A percentile compares a stretch with the other conserved stretches of the same genome.
Evolutionary conservation across 2,888 invertebrate genomes (phyloP).

Genomic region (Nephrocerus scutellatus): DNA sequence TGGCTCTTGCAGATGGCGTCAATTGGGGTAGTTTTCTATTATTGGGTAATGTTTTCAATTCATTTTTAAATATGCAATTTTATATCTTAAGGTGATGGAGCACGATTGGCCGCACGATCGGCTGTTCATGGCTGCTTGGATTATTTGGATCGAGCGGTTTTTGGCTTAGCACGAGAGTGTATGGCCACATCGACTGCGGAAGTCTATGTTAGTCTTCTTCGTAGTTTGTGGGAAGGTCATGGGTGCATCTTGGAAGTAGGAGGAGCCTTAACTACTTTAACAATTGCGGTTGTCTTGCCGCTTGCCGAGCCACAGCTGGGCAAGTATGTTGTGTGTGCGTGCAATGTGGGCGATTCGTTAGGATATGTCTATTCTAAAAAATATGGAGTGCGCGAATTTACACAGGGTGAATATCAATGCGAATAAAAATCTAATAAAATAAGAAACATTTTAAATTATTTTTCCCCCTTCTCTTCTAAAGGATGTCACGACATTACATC

Average conservation of each 20-base stretch:
- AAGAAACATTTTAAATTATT: constrained; percentile 5
- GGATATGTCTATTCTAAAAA: constrained; percentile 76
- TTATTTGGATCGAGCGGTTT: constrained; percentile 69
- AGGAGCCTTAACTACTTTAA: constrained; percentile 75
- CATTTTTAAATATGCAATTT: not conserved
- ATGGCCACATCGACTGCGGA: constrained; percentile 56
- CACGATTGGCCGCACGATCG: constrained; percentile 74
- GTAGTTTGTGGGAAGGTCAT: constrained; percentile 79
- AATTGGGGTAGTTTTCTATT: constrained; percentile 70
- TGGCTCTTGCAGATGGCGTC: constrained; percentile 82
- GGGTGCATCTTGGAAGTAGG: constrained; percentile 75
- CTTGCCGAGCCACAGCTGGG: constrained; percentile 42
- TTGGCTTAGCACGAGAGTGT: constrained; percentile 47
- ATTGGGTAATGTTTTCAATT: constrained; percentile 1
- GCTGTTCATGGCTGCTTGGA: constrained; percentile 79
- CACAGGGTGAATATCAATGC: constrained; percentile 51
- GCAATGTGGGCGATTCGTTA: constrained; percentile 83
- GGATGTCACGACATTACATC: constrained; percentile 75
- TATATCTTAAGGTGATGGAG: constrained; percentile 58
- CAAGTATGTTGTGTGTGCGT: constrained; percentile 69
- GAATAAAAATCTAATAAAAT: not conserved
- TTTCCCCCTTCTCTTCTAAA: constrained; percentile 26
- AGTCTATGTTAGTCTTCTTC: constrained; percentile 67
- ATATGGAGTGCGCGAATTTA: constrained; percentile 75
- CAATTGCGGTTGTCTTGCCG: constrained; percentile 69